Percentiles rank a stretch among this genome's conserved stretches.
phyloP scores from a whole-genome alignment of 2,113 vertebrate genomes.

The Campylorhamphus procurvoides region DNA sequence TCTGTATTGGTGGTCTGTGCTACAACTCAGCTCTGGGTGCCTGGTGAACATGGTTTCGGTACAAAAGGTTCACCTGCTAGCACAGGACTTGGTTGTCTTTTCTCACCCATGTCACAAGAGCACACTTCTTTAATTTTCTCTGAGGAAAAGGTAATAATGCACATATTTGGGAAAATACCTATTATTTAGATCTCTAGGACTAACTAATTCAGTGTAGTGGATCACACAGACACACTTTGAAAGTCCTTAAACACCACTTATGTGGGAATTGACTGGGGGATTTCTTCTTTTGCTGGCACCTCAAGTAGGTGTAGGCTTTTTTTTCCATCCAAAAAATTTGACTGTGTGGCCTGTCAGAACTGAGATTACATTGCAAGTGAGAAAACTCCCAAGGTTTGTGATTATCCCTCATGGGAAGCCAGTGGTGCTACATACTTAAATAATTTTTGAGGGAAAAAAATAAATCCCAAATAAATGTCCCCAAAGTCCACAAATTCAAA shows the following conservation, averaged over 20 bases:
- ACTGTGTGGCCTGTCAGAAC: not conserved
- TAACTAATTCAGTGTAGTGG: not conserved
- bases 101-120: not conserved
- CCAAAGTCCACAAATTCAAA: not conserved
- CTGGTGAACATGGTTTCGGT: not conserved
- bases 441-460: not conserved
- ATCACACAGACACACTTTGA: not conserved
- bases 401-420: not conserved
- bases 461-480: not conserved
- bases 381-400: not conserved
- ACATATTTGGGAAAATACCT: not conserved
- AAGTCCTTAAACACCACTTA: not conserved
- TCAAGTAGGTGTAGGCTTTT: not conserved
- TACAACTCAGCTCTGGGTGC: not conserved
- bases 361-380: not conserved
- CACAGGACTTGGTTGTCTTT: not conserved
- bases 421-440: not conserved
- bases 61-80: not conserved
- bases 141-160: not conserved
- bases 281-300: accelerated
- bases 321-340: not conserved
- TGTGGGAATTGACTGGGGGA: not conserved
- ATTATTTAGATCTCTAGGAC: not conserved
- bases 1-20: not conserved
- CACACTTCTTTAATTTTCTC: not conserved